phyloP scores from a whole-genome alignment of 1,140 invertebrate genomes.

The Ostrea edulis region DNA sequence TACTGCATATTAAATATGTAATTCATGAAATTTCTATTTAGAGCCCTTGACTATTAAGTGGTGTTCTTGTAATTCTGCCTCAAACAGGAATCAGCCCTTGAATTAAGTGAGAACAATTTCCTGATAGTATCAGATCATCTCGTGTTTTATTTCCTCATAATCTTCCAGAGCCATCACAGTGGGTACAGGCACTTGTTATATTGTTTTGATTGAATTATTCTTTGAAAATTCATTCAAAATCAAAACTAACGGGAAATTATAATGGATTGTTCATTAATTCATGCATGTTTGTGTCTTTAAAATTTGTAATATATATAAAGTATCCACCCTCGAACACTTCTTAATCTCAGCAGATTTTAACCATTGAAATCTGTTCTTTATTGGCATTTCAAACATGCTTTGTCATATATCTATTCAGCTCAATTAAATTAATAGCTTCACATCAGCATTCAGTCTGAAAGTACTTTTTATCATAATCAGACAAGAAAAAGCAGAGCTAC shows the following conservation, averaged over 20 bases:
- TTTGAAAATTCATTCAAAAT: too few species aligned
- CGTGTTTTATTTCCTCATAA: constrained; percentile 8
- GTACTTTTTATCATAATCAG: constrained; percentile 7
- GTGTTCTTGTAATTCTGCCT: not conserved
- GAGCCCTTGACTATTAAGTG: constrained; percentile 14
- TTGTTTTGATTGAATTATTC: too few species aligned
- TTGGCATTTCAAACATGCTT: not conserved
- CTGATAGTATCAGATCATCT: not conserved
- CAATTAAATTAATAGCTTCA: not conserved
- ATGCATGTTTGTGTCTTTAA: too few species aligned
- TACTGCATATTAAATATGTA: not conserved
- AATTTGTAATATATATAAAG: too few species aligned
- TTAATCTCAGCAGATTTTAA: not conserved
- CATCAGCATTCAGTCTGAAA: not conserved
- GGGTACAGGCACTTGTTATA: not conserved
- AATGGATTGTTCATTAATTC: too few species aligned
- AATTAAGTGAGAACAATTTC: constrained; percentile 24
- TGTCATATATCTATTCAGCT: constrained; percentile 11
- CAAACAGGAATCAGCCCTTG: constrained; percentile 22
- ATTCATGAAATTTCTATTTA: not conserved
- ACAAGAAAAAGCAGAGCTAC: not conserved
- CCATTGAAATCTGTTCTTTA: not conserved
- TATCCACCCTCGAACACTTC: too few species aligned
- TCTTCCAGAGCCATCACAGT: not conserved
- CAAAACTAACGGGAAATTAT: too few species aligned